These are phyloP conservation scores for Cinclus cinclus DNA, from an alignment of 2,113 vertebrate genomes.

Conservation along the genomic window DNA sequence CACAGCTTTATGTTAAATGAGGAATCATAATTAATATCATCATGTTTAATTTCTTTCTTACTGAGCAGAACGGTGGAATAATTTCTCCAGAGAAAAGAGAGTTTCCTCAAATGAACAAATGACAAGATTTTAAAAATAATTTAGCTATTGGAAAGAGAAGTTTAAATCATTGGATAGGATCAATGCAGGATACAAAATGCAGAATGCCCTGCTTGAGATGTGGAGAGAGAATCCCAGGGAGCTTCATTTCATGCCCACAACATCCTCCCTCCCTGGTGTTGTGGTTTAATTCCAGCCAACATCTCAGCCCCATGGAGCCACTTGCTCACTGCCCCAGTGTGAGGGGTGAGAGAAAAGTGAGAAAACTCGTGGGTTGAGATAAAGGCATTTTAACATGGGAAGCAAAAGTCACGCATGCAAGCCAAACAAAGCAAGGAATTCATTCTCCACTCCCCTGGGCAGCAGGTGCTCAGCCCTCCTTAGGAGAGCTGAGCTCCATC, in stretches of 20 bases:
- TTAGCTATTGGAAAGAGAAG: neutral
- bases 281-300: neutral
- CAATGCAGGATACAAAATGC: neutral
- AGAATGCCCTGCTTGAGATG: neutral
- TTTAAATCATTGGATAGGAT: neutral
- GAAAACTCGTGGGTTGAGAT: neutral
- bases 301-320: neutral
- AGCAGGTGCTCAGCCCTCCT: neutral
- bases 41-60: slow-evolving; percentile 4
- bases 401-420: neutral
- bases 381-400: neutral
- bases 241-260: neutral
- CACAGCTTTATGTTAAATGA: slow-evolving; percentile 21
- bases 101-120: neutral
- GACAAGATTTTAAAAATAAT: neutral
- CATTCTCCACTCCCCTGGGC: neutral
- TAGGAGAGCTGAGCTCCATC: neutral
- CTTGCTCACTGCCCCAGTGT: neutral
- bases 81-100: neutral
- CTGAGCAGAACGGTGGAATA: neutral
- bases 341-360: neutral
- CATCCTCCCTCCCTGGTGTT: neutral
- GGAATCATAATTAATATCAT: neutral
- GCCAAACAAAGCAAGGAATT: neutral
- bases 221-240: neutral